These are phyloP conservation scores for Acrobasis suavella DNA, from an alignment of 2,888 invertebrate genomes.

Conservation along the genomic window DNA sequence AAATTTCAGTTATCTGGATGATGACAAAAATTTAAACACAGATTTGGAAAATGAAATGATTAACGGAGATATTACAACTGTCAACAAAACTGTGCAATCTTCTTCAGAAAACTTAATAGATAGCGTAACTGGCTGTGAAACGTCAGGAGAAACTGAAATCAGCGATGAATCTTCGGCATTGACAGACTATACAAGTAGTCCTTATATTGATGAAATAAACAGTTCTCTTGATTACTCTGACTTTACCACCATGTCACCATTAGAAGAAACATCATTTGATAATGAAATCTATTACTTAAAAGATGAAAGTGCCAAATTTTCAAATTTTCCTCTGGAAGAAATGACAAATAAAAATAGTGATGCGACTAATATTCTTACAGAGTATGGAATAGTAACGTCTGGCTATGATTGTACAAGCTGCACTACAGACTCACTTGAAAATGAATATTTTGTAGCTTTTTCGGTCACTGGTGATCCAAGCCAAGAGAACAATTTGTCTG, in stretches of 20 bases:
- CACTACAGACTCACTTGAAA: neutral
- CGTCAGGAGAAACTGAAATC: neutral
- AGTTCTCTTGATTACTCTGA: slow-evolving; percentile 4
- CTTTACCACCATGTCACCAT: neutral
- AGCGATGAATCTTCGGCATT: neutral
- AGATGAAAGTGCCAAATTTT: neutral
- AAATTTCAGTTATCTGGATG: neutral
- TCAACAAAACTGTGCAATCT: too few relatives aligned
- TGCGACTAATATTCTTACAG: neutral
- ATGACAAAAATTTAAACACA: neutral
- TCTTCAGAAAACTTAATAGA: neutral
- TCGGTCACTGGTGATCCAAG: neutral
- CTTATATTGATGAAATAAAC: neutral
- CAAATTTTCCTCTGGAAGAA: neutral
- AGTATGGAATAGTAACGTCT: neutral
- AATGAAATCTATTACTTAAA: neutral
- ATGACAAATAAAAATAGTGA: neutral
- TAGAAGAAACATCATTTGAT: neutral
- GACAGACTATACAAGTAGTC: neutral
- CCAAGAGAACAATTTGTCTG: neutral
- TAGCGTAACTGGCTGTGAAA: neutral
- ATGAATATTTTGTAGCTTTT: neutral
- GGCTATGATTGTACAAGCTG: neutral
- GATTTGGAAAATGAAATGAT: neutral
- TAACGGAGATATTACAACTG: neutral